These are phyloP conservation scores for Nycticebus coucang DNA, from an alignment of 2,113 vertebrate species.

Conservation along the genomic window DNA sequence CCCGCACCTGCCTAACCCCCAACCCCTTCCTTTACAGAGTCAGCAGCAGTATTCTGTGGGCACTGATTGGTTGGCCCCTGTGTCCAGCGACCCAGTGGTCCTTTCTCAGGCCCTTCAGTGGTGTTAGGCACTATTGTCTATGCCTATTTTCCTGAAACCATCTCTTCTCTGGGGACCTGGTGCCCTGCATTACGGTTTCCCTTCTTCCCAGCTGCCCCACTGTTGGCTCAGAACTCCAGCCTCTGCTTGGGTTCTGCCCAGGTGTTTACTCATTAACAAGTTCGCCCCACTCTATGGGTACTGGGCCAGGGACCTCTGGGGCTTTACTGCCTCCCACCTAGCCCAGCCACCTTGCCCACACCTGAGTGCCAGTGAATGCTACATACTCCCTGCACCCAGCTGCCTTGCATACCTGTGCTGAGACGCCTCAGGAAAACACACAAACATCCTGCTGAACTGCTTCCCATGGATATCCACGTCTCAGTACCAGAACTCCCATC, in stretches of 20 bases:
- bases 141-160: fast-evolving
- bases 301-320: too few species aligned
- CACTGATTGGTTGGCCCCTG: fast-evolving
- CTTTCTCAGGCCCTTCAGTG: background rate
- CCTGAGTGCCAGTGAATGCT: fast-evolving
- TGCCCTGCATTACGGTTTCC: too few species aligned
- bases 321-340: fast-evolving
- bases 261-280: fast-evolving
- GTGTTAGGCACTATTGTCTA: fast-evolving
- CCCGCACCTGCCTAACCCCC: fast-evolving
- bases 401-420: background rate
- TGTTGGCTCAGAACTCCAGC: fast-evolving
- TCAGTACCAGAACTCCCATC: fast-evolving
- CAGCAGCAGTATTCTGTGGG: background rate
- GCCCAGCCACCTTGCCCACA: background rate
- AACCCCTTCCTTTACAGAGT: background rate
- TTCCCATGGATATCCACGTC: background rate
- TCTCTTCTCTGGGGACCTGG: background rate
- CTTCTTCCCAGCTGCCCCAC: background rate
- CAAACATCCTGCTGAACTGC: too few species aligned
- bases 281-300: fast-evolving
- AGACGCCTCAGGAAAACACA: background rate
- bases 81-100: background rate
- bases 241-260: fast-evolving
- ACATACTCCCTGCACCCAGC: fast-evolving